Conservation (phyloP, 2,113 vertebrate species). For the Rhea pennata region DNA sequence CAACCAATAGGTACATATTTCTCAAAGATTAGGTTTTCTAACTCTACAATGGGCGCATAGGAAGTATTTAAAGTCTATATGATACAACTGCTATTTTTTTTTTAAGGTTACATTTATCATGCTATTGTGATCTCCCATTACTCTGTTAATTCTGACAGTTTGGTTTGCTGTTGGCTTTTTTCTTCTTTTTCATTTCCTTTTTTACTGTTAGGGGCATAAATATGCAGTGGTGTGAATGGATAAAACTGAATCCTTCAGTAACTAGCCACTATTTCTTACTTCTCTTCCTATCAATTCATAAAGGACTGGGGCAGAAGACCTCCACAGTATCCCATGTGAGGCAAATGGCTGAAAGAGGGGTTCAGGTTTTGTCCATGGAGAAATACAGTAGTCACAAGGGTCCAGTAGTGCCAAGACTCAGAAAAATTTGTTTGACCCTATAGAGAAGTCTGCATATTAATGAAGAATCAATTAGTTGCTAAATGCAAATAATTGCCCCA, state of each 20-base stretch:
- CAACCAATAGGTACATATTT: slow-evolving; percentile 7
- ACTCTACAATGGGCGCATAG: not conserved
- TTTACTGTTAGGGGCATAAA: not conserved
- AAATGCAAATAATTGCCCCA: not conserved
- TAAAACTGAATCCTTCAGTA: not conserved
- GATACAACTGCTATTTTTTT: not conserved
- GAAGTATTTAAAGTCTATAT: slow-evolving; percentile 54
- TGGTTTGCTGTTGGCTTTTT: not conserved
- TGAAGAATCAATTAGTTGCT: slow-evolving; percentile 18
- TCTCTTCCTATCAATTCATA: not conserved
- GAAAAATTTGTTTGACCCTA: not conserved
- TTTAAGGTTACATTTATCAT: not conserved
- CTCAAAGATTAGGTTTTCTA: not conserved
- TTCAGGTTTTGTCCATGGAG: not conserved
- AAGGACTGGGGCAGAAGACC: not conserved
- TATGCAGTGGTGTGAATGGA: not conserved
- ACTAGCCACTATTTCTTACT: not conserved
- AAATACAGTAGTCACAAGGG: slow-evolving; percentile 31
- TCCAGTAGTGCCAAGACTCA: not conserved
- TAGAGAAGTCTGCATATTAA: not conserved
- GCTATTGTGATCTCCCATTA: not conserved
- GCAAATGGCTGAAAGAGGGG: not conserved
- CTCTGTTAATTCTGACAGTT: not conserved
- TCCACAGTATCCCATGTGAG: not conserved
- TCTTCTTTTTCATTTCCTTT: not conserved